Conservation (phyloP, 2,797 vertebrate species). For the Coracias cyanogaster region DNA sequence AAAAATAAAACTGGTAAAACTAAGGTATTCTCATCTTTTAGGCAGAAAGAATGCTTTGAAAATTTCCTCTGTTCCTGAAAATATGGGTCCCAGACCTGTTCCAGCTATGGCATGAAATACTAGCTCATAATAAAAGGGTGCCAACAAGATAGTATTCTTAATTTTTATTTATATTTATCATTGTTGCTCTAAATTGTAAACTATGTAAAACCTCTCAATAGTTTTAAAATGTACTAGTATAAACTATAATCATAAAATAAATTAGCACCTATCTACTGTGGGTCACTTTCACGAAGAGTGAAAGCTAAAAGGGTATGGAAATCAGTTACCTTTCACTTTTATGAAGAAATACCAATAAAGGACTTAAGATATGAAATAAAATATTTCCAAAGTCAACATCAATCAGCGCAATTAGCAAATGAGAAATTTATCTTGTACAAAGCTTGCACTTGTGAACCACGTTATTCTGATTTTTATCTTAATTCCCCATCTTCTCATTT, state of each 20-base stretch:
- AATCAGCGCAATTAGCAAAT: background rate
- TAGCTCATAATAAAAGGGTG: background rate
- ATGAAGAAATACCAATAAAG: background rate
- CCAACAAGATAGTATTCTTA: background rate
- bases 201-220: background rate
- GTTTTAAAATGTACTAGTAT: background rate
- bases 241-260: background rate
- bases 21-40: background rate
- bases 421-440: background rate
- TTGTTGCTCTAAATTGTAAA: background rate
- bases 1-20: background rate
- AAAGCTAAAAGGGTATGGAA: background rate
- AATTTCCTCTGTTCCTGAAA: background rate
- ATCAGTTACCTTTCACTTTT: background rate
- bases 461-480: background rate
- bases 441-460: background rate
- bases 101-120: background rate
- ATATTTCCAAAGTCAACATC: background rate
- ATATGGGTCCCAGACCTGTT: background rate
- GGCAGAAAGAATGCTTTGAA: background rate
- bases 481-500: background rate
- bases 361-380: background rate
- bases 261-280: background rate
- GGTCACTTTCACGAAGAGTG: background rate
- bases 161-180: background rate